Percentiles rank a stretch among this genome's conserved stretches.
Evolutionary conservation across 2,888 invertebrate genomes (phyloP).

Genomic region (Steinernema scapterisci): DNA sequence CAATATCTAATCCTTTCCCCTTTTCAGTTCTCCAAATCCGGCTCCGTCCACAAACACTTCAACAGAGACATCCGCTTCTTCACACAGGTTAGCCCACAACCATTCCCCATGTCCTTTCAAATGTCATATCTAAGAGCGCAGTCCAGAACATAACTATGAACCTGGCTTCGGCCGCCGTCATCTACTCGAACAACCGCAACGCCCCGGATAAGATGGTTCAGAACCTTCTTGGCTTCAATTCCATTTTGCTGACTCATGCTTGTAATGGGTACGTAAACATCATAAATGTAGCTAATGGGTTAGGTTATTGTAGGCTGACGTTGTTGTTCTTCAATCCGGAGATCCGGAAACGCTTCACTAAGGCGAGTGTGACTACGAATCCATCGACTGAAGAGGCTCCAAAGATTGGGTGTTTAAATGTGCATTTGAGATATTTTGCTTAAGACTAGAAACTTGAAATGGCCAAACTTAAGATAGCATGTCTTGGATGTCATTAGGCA

Average conservation of each 20-base stretch:
- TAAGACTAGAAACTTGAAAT: no score
- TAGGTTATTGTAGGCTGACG: neutral
- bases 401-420: no score
- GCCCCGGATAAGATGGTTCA: neutral
- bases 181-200: slow-evolving; percentile 1
- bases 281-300: neutral
- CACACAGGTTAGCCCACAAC: neutral
- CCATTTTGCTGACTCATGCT: neutral
- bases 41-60: neutral
- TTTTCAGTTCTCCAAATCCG: neutral
- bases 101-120: neutral
- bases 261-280: neutral
- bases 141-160: slow-evolving; percentile 2
- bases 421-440: no score
- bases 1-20: no score
- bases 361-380: neutral
- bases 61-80: slow-evolving; percentile 12
- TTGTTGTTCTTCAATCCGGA: neutral
- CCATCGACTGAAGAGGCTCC: neutral
- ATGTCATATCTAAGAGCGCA: neutral
- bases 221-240: neutral
- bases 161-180: neutral
- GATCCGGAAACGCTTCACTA: neutral
- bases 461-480: no score
- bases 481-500: no score